Evolutionary conservation across 2,113 vertebrate species (phyloP), one percentile per base, ranked within the genome.

Genomic region (Rhombomys opimus): DNA sequence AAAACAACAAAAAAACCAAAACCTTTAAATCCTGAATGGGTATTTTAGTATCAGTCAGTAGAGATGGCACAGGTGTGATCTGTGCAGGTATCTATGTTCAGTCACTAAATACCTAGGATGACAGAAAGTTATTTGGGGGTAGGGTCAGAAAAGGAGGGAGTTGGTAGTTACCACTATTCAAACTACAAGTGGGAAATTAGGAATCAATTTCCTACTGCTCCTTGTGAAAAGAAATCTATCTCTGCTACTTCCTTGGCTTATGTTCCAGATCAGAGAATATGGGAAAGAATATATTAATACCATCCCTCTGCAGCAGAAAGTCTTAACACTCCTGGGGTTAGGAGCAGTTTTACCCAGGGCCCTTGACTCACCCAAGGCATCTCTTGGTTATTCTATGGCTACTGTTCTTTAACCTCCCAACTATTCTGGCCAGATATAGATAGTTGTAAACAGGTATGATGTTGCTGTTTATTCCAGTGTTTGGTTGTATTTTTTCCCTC

Each of bases 291-390:
- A 46, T 41, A 94, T 87, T 88, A 93, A 95, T 50, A 92, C 4
- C 18, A 17, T 9, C 9, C 65, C 30, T 9, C 15, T 78, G 17
- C 89, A 99, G 98, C 99, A 98, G 18, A 93, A 90, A 99, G 98
- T 92, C 98, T 57, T 98, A 7, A 98, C 97, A 25, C 98, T 98
- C 3, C 97, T 98, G 98, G 97, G 93, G 99, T 46, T 98, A 98
- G 96, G 98, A 76, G 98, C 98, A 98, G 3, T 95, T 85, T 50
- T 38, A 75, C 38, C 38, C 15, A 61, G 59, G 59, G 20, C 59
- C 73, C n/a, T 57, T 57, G 57, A 57, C 57, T 15, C n/a, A 41
- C 57, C 57, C n/a, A 41, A 50, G 46, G 70, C 76, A 90, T 75
- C 76, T 67, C 77, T 90, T 89, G 63, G 50, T 78, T 54, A 89